Evolutionary conservation across 2,797 vertebrate species (phyloP).

Genomic region (Poeciliopsis turneri): DNA sequence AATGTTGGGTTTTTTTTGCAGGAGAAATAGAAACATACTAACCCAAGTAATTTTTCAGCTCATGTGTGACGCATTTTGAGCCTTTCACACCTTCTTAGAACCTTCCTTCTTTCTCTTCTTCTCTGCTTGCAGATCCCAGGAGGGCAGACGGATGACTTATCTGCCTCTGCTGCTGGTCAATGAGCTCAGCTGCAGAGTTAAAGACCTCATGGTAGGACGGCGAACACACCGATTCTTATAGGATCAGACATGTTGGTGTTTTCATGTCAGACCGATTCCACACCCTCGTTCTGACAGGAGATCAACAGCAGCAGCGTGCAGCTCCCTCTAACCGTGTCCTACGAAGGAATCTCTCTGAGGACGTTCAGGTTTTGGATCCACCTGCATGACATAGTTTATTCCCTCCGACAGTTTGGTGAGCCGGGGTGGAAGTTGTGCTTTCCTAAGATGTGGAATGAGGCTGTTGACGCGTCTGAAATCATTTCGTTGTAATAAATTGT

Average conservation of each 20-base stretch:
- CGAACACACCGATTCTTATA: not conserved
- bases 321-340: slow-evolving; percentile 91
- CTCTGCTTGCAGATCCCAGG: slow-evolving; percentile 82
- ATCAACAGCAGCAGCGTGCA: slow-evolving; percentile 87
- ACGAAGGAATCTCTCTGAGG: slow-evolving; percentile 90
- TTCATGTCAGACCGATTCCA: not conserved
- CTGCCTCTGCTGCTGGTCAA: slow-evolving; percentile 96
- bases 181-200: slow-evolving; percentile 92
- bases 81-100: not conserved
- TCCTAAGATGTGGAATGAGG: not conserved
- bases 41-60: not conserved
- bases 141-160: slow-evolving; percentile 89
- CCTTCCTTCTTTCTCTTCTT: not conserved
- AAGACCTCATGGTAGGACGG: slow-evolving; percentile 90
- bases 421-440: not conserved
- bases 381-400: slow-evolving; percentile 93
- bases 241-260: not conserved
- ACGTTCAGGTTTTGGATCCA: slow-evolving; percentile 95
- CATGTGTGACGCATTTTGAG: not conserved
- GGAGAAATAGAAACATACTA: not conserved
- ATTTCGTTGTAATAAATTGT: not conserved
- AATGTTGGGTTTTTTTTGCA: not conserved
- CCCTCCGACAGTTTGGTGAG: slow-evolving; percentile 93
- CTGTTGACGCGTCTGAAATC: not conserved
- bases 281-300: slow-evolving; percentile 72